Conservation (phyloP, 2,113 vertebrate species). For the Antechinus flavipes region DNA sequence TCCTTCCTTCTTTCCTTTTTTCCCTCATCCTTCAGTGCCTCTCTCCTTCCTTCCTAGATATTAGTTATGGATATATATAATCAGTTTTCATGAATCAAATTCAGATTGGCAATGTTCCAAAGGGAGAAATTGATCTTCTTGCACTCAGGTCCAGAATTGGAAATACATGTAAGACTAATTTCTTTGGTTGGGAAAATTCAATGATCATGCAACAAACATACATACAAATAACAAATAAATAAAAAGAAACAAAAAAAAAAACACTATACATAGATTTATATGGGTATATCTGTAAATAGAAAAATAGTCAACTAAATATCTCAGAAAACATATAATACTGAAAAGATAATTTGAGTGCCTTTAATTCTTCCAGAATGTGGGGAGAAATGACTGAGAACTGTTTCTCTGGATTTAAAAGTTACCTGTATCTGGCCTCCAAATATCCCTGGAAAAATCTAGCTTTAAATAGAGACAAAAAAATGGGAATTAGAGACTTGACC, state of each 20-base stretch:
- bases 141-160: background rate
- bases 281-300: background rate
- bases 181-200: background rate
- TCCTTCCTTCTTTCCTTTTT: no score
- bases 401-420: conserved; percentile 48
- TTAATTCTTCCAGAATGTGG: conserved; percentile 47
- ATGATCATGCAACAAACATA: background rate
- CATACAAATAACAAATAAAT: background rate
- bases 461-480: conserved; percentile 51
- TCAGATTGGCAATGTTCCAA: background rate
- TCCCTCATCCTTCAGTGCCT: background rate
- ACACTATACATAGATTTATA: background rate
- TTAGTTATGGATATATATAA: background rate
- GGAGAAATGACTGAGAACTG: conserved; percentile 43
- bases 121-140: background rate
- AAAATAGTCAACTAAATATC: background rate
- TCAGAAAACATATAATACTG: background rate
- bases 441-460: conserved; percentile 48
- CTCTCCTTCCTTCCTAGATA: background rate
- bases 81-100: background rate
- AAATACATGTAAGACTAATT: background rate
- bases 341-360: background rate
- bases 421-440: conserved; percentile 56
- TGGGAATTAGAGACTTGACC: background rate
- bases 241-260: background rate